phyloP scores from a whole-genome alignment of 2,113 vertebrate genomes.

The Hippocampus zosterae region DNA sequence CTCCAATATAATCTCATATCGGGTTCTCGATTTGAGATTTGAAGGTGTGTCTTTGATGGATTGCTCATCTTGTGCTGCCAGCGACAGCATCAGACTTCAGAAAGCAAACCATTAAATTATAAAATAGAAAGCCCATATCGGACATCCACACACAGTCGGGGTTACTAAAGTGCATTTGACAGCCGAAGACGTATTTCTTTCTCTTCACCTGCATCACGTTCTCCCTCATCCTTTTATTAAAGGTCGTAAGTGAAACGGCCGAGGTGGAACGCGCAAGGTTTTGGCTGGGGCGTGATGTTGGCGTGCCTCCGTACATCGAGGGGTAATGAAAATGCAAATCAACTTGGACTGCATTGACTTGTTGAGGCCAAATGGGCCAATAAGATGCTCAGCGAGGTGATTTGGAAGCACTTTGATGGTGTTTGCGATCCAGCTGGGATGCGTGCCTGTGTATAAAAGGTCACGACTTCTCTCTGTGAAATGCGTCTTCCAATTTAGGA shows the following conservation, averaged over 20 bases:
- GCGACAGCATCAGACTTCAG: background rate
- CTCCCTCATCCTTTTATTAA: background rate
- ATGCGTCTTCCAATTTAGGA: constrained; percentile 5
- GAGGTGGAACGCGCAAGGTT: background rate
- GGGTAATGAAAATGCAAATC: constrained; percentile 10
- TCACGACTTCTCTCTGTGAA: constrained; percentile 7
- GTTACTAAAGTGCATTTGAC: background rate
- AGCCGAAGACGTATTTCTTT: background rate
- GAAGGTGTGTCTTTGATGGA: background rate
- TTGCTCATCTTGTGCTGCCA: background rate
- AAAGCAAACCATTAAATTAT: background rate
- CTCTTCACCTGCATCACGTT: background rate
- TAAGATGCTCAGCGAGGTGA: constrained; percentile 2
- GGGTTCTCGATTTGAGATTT: background rate
- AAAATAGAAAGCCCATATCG: background rate
- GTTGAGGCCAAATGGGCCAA: constrained; percentile 6
- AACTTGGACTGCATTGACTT: constrained; percentile 1
- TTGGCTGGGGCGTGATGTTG: background rate
- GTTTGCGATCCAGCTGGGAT: background rate
- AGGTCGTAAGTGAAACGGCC: background rate
- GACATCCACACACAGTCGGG: background rate
- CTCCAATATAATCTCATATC: background rate
- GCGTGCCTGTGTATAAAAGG: background rate
- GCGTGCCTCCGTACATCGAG: background rate
- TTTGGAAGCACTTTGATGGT: constrained; percentile 5